A percentile compares a stretch with the other conserved stretches of the same genome.
Evolutionary conservation across 1,140 invertebrate species (phyloP).

Genomic region (Colletes latitarsis): DNA sequence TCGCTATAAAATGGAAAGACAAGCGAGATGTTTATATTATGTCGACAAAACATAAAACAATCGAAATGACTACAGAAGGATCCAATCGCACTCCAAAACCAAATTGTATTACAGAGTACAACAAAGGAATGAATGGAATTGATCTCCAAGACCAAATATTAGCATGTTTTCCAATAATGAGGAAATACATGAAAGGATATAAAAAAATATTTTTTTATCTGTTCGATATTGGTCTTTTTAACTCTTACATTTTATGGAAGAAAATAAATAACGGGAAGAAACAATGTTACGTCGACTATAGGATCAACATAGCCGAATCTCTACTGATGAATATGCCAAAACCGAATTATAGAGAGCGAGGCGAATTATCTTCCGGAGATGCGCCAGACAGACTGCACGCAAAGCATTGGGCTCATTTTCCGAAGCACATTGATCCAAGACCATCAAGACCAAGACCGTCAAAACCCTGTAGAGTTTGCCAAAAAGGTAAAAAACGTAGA

Average conservation of each 20-base stretch:
- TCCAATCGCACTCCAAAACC: conserved; percentile 34
- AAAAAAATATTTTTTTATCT: conserved; percentile 41
- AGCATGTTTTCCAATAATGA: conserved; percentile 48
- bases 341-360: conserved; percentile 14
- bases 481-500: too few species aligned
- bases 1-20: conserved; percentile 45
- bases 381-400: too few species aligned
- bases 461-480: too few species aligned
- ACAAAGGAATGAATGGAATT: conserved; percentile 48
- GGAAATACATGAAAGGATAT: too few species aligned
- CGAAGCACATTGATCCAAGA: too few species aligned
- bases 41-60: conserved; percentile 33
- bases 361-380: too few species aligned
- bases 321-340: conserved; percentile 3
- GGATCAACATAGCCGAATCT: conserved; percentile 17
- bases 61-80: conserved; percentile 32
- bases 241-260: conserved; percentile 15
- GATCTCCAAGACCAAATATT: conserved; percentile 47
- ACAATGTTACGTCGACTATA: conserved; percentile 25
- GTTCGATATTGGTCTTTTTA: conserved; percentile 36
- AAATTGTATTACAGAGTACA: conserved; percentile 41
- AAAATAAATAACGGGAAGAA: conserved; percentile 21
- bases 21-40: conserved; percentile 41
- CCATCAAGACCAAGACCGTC: too few species aligned
- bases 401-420: too few species aligned